These are phyloP conservation scores for Otolemur crassicaudatus DNA, from an alignment of 2,797 vertebrate species.

Conservation along the genomic window DNA sequence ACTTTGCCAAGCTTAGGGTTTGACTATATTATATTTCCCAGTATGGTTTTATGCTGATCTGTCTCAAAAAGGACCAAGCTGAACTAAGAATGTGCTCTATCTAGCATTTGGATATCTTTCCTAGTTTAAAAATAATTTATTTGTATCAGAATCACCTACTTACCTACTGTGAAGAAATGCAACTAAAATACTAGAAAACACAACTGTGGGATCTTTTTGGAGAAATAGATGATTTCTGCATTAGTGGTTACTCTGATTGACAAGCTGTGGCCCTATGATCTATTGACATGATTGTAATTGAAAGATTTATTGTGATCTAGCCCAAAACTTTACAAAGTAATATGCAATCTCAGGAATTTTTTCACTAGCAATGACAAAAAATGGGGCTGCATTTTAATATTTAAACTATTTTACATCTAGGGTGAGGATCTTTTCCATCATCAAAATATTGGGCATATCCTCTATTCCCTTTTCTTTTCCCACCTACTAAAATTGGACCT, in stretches of 20 bases:
- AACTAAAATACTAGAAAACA: not conserved
- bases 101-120: conserved; percentile 27
- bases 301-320: conserved; percentile 38
- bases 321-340: conserved; percentile 30
- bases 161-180: conserved; percentile 35
- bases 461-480: conserved; percentile 31
- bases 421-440: conserved; percentile 2
- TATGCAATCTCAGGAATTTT: conserved; percentile 41
- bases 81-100: conserved; percentile 33
- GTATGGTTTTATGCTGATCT: conserved; percentile 21
- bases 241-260: conserved; percentile 32
- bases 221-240: conserved; percentile 48
- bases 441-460: conserved; percentile 35
- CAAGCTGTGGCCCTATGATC: conserved; percentile 25
- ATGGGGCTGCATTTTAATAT: conserved; percentile 12
- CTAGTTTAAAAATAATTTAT: conserved; percentile 54
- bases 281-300: not conserved
- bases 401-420: conserved; percentile 50
- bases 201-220: not conserved
- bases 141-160: conserved; percentile 44
- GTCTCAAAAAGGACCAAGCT: conserved; percentile 32
- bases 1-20: not conserved
- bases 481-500: conserved; percentile 14
- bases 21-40: not conserved
- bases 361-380: conserved; percentile 25